Percentiles rank a stretch among this genome's conserved stretches.
phyloP scores from a whole-genome alignment of 2,888 invertebrate genomes.

The Trissolcus brochymenae region DNA sequence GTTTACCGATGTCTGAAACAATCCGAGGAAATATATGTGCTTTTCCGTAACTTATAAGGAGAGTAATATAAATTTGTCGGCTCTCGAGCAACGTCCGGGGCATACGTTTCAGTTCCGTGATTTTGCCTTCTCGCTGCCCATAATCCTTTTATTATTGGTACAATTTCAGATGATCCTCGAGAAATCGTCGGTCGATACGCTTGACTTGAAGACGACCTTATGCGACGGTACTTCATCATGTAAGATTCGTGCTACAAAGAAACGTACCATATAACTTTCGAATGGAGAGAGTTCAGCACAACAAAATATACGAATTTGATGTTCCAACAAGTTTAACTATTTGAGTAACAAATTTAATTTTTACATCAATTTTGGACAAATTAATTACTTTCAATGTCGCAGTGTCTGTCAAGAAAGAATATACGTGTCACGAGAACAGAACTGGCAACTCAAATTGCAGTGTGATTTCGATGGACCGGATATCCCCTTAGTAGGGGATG shows the following conservation, averaged over 20 bases:
- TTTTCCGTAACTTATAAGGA: slow-evolving; percentile 61
- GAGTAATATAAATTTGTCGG: slow-evolving; percentile 68
- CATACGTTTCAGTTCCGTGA: slow-evolving; percentile 61
- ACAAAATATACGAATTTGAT: slow-evolving; percentile 26
- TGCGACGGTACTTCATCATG: slow-evolving; percentile 53
- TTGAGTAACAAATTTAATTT: slow-evolving; percentile 7
- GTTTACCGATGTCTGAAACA: slow-evolving; percentile 68
- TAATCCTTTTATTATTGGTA: slow-evolving; percentile 73
- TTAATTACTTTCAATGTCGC: slow-evolving; percentile 47
- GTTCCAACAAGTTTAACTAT: slow-evolving; percentile 21
- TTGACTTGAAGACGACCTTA: slow-evolving; percentile 69
- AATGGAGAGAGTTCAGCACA: slow-evolving; percentile 20
- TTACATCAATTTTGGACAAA: slow-evolving; percentile 19
- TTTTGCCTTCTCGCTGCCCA: slow-evolving; percentile 64
- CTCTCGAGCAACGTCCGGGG: slow-evolving; percentile 31
- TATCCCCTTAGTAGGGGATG: slow-evolving; percentile 61
- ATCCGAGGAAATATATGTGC: slow-evolving; percentile 69
- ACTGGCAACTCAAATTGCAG: slow-evolving; percentile 34
- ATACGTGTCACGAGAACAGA: slow-evolving; percentile 39
- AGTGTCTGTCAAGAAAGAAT: slow-evolving; percentile 30
- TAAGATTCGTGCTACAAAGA: slow-evolving; percentile 39
- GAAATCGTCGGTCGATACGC: slow-evolving; percentile 66
- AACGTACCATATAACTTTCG: slow-evolving; percentile 36
- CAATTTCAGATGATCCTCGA: slow-evolving; percentile 70
- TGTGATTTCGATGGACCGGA: slow-evolving; percentile 62